These are phyloP conservation scores for Spinus olivaceus DNA, from an alignment of 2,797 vertebrate genomes.

Conservation along the genomic window DNA sequence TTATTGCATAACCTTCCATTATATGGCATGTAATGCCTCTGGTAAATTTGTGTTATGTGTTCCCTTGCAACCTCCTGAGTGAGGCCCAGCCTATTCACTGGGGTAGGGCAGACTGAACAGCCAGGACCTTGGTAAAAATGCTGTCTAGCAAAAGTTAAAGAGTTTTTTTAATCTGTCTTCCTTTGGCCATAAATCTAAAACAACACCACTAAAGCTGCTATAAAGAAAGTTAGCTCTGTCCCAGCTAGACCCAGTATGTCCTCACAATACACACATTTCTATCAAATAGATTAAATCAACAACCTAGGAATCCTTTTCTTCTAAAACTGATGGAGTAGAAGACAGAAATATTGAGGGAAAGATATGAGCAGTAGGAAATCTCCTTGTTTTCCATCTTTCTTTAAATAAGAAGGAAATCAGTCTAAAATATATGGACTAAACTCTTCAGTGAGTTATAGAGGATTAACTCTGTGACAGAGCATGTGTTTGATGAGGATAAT, in stretches of 20 bases:
- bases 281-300: not conserved
- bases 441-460: not conserved
- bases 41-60: not conserved
- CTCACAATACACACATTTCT: not conserved
- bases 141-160: not conserved
- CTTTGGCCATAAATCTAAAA: not conserved
- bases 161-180: not conserved
- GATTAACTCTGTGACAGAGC: not conserved
- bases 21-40: not conserved
- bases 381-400: not conserved
- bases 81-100: rapidly evolving
- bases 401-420: not conserved
- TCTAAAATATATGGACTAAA: not conserved
- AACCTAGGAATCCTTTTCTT: not conserved
- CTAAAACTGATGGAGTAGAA: not conserved
- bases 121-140: not conserved
- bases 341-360: not conserved
- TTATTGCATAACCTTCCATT: not conserved
- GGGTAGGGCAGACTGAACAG: rapidly evolving
- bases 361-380: not conserved
- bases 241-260: rapidly evolving
- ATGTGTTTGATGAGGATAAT: not conserved
- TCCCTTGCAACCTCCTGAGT: rapidly evolving
- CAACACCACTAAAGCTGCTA: not conserved
- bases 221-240: not conserved